phyloP scores from a whole-genome alignment of 2,113 vertebrate genomes.

The pig (Sus scrofa) region DNA sequence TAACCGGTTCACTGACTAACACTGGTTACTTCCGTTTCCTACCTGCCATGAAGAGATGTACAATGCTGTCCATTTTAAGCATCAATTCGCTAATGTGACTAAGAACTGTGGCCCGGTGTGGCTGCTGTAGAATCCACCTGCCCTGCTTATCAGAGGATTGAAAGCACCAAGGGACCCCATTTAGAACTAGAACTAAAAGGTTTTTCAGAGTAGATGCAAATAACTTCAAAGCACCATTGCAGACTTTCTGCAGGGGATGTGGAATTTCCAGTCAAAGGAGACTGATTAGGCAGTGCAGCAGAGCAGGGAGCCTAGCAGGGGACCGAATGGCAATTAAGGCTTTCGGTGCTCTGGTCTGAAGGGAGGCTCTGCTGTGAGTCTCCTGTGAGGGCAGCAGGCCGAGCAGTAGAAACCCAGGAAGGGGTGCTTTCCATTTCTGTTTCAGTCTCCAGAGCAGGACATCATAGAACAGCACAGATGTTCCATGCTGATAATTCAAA shows the following conservation, averaged over 20 bases:
- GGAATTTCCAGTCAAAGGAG: conserved; percentile 70
- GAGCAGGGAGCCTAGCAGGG: not conserved
- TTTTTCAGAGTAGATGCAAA: conserved; percentile 77
- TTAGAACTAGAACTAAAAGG: conserved; percentile 81
- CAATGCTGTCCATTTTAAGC: conserved; percentile 75
- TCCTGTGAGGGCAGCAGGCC: not conserved
- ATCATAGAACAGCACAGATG: not conserved
- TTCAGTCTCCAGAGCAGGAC: not conserved
- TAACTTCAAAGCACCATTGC: conserved; percentile 65
- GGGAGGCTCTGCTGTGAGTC: not conserved
- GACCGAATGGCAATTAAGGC: not conserved
- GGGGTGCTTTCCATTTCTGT: not conserved
- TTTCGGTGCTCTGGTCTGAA: accelerated
- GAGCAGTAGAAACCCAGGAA: not conserved
- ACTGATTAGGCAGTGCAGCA: conserved; percentile 28
- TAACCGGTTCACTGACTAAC: conserved; percentile 61
- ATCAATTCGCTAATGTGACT: conserved; percentile 77
- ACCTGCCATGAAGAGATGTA: conserved; percentile 70
- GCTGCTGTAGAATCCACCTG: conserved; percentile 77
- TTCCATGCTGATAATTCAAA: not conserved
- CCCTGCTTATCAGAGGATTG: conserved; percentile 69
- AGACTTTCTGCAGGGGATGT: conserved; percentile 61
- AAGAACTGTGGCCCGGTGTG: conserved; percentile 52
- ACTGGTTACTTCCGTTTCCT: conserved; percentile 35
- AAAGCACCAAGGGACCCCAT: conserved; percentile 75